Base-by-base conservation (phyloP, 2,113 vertebrate genomes). In the Rhinolophus ferrumequinum region DNA sequence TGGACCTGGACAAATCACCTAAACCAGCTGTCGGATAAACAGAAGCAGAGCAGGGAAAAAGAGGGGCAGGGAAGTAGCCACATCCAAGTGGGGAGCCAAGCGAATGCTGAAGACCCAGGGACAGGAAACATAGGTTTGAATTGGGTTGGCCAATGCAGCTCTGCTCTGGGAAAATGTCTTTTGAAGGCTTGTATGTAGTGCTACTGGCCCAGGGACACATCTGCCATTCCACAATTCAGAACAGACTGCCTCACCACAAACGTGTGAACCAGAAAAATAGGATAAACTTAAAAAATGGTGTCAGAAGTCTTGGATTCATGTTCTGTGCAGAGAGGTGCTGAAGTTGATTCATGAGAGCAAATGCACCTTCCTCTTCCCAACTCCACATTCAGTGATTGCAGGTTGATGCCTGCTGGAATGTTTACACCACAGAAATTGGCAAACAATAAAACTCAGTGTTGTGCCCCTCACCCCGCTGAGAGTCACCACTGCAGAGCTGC, bases 301-400 rank as follows among this genome's bases (percentile, higher is more conserved):
- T 44, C 64, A 47, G 38, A 81, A 73, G 75, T n/a, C 62, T 95
- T 38, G 8, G 33, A 84, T 30, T 64, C 9, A 5, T 16, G 5
- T 16, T 79, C 22, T 47, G 1, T 0, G 3, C 0, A 38, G 28
- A 13, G 47, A 70, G 28, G 64, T 3, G 3, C 13, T 26, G 16
- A 6, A 72, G 19, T 2, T 2, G 41, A 70, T 6, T 88, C 3
- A 0, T 50, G 21, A 77, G 54, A 67, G 58, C 24, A 44, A 11
- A 8, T 4, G 14, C 9, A 8, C 41, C 38, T 81, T 6, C 58
- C n/a, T 72, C 13, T 76, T 94, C 14, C 47, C 5, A 47, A 8
- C 38, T 60, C 41, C 41, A 28, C 0, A 0, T 22, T 81, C 47
- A 21, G 21, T 10, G 52, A 66, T 14, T 44, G 41, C 47, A 50